These are phyloP conservation scores for Rousettus leschenaultii DNA, from an alignment of 2,113 vertebrate species.

Conservation along the genomic window DNA sequence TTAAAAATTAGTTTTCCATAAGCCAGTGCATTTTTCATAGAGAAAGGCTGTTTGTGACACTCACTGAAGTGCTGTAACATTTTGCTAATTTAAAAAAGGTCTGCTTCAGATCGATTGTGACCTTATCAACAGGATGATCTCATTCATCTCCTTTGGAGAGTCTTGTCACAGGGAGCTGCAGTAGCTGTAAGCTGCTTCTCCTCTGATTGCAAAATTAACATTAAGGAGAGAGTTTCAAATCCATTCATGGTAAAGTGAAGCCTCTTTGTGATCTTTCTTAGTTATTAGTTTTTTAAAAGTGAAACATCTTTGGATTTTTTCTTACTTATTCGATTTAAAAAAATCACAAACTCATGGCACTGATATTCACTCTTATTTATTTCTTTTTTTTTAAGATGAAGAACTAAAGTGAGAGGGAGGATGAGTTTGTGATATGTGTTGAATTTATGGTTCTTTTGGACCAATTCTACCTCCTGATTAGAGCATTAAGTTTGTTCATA, in stretches of 20 bases:
- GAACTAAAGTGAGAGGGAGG: background rate
- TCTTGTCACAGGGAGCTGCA: conserved; percentile 77
- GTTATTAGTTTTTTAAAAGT: conserved; percentile 39
- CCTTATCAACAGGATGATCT: conserved; percentile 90
- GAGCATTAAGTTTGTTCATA: background rate
- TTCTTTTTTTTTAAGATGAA: conserved; percentile 14
- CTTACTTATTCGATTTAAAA: background rate
- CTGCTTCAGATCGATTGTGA: conserved; percentile 88
- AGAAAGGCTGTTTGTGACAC: conserved; percentile 83
- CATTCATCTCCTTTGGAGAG: conserved; percentile 88
- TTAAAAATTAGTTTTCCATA: conserved; percentile 80
- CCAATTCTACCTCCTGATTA: background rate
- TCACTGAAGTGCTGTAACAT: conserved; percentile 83
- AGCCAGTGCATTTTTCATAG: conserved; percentile 85
- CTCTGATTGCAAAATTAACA: conserved; percentile 66
- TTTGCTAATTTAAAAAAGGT: conserved; percentile 89
- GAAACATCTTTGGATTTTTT: conserved; percentile 6
- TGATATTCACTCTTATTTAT: background rate
- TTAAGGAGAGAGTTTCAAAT: conserved; percentile 63
- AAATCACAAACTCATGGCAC: background rate
- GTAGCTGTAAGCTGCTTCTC: conserved; percentile 62
- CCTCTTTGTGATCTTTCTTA: conserved; percentile 27
- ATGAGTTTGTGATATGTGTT: background rate
- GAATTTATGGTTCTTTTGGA: conserved; percentile 17
- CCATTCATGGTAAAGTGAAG: conserved; percentile 45